phyloP scores from a whole-genome alignment of 2,888 invertebrate species.

The Chrysina gloriosa region DNA sequence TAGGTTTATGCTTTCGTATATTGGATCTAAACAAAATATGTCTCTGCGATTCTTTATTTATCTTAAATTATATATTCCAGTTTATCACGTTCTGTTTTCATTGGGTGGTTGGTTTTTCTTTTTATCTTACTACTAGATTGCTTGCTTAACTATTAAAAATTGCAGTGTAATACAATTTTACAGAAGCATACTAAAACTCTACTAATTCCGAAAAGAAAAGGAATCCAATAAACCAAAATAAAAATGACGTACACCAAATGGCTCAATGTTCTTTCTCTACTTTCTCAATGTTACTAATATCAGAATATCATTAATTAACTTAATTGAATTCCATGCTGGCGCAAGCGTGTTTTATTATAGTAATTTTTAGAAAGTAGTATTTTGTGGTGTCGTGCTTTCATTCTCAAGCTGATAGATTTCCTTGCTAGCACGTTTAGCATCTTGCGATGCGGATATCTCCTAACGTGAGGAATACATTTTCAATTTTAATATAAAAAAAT shows the following conservation, averaged over 20 bases:
- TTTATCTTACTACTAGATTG: constrained; percentile 10
- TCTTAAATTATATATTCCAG: constrained; percentile 32
- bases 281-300: constrained; percentile 48
- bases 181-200: neutral
- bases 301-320: constrained; percentile 32
- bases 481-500: too few relatives aligned
- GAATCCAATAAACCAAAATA: constrained; percentile 26
- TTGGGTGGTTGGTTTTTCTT: constrained; percentile 33
- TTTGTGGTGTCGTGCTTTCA: constrained; percentile 19
- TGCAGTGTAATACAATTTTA: neutral
- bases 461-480: too few relatives aligned
- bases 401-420: constrained; percentile 42
- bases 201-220: constrained; percentile 3
- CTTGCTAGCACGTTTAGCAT: neutral
- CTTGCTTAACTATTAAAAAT: neutral
- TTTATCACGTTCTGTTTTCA: constrained; percentile 22
- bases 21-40: too few relatives aligned
- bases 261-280: constrained; percentile 58
- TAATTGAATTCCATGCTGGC: constrained; percentile 66
- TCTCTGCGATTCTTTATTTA: neutral
- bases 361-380: constrained; percentile 45
- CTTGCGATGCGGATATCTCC: too few relatives aligned
- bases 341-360: constrained; percentile 58
- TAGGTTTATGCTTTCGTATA: too few relatives aligned
- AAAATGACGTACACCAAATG: constrained; percentile 61